A percentile compares a stretch with the other conserved stretches of the same genome.
phyloP scores from a whole-genome alignment of 2,113 vertebrate genomes.

The Chloropsis cyanopogon region DNA sequence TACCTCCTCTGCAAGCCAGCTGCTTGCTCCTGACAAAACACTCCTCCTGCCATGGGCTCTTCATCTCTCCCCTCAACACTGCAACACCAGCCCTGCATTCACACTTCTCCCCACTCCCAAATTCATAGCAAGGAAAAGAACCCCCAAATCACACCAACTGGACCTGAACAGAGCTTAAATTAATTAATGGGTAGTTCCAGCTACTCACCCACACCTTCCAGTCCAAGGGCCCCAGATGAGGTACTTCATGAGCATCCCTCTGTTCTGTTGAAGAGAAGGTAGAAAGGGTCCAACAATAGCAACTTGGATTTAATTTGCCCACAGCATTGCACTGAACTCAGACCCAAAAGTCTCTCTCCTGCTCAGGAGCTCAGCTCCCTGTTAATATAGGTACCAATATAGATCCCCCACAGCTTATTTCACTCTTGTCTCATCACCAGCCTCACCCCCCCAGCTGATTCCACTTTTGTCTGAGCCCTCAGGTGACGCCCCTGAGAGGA shows the following conservation, averaged over 20 bases:
- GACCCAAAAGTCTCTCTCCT: accelerated
- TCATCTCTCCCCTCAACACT: too few species aligned
- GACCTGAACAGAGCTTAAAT: background rate
- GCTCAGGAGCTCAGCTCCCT: background rate
- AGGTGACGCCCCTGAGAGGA: background rate
- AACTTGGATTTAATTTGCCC: background rate
- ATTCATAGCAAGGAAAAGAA: background rate
- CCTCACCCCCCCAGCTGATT: background rate
- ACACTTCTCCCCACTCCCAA: background rate
- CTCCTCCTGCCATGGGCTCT: accelerated
- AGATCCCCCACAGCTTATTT: background rate
- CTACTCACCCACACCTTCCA: background rate
- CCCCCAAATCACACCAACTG: accelerated
- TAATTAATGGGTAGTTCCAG: background rate
- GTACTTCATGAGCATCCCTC: background rate
- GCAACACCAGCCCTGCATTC: background rate
- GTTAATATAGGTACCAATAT: background rate
- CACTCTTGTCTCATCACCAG: background rate
- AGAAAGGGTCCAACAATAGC: accelerated
- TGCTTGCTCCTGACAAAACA: accelerated
- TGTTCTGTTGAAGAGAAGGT: background rate
- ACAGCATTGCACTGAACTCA: accelerated
- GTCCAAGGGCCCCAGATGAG: accelerated
- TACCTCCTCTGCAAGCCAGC: background rate
- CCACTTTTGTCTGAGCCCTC: background rate